phyloP scores from a whole-genome alignment of 2,888 invertebrate genomes.

The Brachyptera putata region DNA sequence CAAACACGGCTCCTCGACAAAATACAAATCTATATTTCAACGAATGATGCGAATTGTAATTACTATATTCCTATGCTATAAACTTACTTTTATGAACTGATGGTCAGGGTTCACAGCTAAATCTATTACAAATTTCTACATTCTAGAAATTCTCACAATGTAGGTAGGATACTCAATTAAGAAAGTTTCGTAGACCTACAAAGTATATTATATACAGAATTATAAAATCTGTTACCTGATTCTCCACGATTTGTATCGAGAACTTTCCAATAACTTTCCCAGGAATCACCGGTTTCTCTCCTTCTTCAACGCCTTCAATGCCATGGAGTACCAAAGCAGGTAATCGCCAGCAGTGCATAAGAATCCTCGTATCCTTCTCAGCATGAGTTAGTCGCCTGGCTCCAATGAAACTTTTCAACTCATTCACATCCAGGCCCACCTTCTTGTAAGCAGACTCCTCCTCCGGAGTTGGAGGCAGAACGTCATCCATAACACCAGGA shows the following conservation, averaged over 20 bases:
- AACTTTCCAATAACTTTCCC: constrained; percentile 1
- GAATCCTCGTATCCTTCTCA: neutral
- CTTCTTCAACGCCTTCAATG: neutral
- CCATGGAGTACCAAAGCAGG: neutral
- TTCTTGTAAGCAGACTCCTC: neutral
- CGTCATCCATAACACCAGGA: constrained; percentile 10
- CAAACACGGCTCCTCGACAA: too few species aligned
- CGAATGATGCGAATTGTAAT: too few species aligned
- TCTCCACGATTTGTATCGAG: constrained; percentile 15
- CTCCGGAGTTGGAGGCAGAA: neutral
- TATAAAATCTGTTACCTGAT: constrained; percentile 10
- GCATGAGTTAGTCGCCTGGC: neutral
- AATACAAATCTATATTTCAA: too few species aligned
- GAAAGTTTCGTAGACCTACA: too few species aligned
- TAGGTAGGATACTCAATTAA: too few species aligned
- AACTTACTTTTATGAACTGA: too few species aligned
- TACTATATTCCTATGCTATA: too few species aligned
- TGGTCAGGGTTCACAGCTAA: too few species aligned
- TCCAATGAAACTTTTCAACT: neutral
- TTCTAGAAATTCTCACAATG: too few species aligned
- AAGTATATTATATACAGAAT: too few species aligned
- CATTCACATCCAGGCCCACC: neutral
- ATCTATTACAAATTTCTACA: too few species aligned
- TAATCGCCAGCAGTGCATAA: constrained; percentile 8
- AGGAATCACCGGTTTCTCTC: neutral